Conservation (phyloP, 2,113 vertebrate species). For the Oreochromis aureus region DNA sequence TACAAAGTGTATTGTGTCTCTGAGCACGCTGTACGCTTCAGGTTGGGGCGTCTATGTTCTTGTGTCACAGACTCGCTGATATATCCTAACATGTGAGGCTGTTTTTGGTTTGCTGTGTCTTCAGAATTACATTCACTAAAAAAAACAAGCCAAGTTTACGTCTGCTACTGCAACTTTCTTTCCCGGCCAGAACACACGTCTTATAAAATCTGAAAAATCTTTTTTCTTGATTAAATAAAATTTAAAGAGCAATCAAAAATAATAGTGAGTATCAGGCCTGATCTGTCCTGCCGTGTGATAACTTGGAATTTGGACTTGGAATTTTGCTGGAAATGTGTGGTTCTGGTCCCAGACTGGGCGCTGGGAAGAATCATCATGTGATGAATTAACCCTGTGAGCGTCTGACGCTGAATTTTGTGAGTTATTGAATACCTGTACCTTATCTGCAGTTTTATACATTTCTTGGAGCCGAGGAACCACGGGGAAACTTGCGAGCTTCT, state of each 20-base stretch:
- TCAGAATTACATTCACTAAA: background rate
- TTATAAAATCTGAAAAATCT: fast-evolving
- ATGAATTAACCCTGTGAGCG: background rate
- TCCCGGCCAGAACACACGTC: background rate
- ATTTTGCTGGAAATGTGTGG: background rate
- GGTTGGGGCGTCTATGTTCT: background rate
- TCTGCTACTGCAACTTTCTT: background rate
- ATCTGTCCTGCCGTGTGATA: background rate
- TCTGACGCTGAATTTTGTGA: background rate
- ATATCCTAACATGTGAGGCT: background rate
- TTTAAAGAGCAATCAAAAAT: background rate
- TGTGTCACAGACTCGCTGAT: background rate
- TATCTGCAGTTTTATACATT: fast-evolving
- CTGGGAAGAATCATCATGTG: background rate
- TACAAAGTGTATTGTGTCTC: background rate
- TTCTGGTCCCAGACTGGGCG: background rate
- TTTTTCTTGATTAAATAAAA: background rate
- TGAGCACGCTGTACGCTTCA: fast-evolving
- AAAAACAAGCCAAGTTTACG: background rate
- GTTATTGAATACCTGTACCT: background rate
- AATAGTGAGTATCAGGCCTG: background rate
- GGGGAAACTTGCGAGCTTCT: background rate
- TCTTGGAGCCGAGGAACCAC: background rate
- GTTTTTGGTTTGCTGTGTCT: background rate
- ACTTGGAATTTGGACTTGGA: background rate